Evolutionary conservation across 1,140 invertebrate genomes (phyloP).

Genomic region (Odontomachus brunneus): DNA sequence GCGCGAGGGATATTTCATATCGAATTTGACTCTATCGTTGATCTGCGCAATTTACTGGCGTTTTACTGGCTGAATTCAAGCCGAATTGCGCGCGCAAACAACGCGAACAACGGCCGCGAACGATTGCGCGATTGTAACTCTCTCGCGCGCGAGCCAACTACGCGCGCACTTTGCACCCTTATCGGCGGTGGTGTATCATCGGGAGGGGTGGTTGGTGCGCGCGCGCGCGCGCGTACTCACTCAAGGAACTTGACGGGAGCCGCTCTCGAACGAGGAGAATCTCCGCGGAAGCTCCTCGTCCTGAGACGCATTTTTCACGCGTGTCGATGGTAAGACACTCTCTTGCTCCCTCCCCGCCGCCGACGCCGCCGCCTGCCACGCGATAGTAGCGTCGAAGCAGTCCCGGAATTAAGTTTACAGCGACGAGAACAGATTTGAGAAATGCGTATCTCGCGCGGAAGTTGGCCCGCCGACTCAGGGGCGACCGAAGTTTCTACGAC

Average conservation of each 20-base stretch:
- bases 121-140: conserved; percentile 15
- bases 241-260: not conserved
- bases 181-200: conserved; percentile 31
- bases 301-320: conserved; percentile 44
- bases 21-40: conserved; percentile 16
- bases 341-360: not conserved
- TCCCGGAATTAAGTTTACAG: conserved; percentile 70
- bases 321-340: conserved; percentile 18
- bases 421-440: conserved; percentile 80
- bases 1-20: conserved; percentile 6
- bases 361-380: not conserved
- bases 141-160: not conserved
- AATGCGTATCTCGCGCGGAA: conserved; percentile 80
- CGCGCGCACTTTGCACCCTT: conserved; percentile 17
- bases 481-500: conserved; percentile 78
- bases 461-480: conserved; percentile 77
- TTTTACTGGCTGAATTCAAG: conserved; percentile 19
- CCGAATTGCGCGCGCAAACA: conserved; percentile 29
- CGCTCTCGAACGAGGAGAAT: not conserved
- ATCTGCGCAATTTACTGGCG: not conserved
- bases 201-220: no score
- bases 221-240: not conserved
- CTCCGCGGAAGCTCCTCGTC: not conserved
- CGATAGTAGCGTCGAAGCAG: conserved; percentile 52
- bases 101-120: no score